Percentiles rank a stretch among this genome's conserved stretches.
These are phyloP conservation scores for Ophioninae sp. DNA, from an alignment of 2,888 invertebrate genomes.

Conservation along the genomic window DNA sequence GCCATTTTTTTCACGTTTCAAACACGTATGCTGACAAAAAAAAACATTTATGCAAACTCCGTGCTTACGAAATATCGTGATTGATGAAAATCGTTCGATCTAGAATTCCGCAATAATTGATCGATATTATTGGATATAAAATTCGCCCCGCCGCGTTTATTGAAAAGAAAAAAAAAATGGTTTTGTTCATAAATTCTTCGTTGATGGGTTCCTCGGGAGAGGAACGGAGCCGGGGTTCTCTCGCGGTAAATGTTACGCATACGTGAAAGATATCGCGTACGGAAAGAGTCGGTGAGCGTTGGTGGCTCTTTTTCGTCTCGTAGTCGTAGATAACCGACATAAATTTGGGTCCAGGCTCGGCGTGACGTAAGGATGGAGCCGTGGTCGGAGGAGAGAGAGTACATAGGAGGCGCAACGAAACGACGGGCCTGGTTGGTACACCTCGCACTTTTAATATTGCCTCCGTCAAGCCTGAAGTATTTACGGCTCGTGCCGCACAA, in stretches of 20 bases:
- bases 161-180: neutral
- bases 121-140: neutral
- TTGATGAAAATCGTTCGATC: too few species aligned
- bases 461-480: constrained; percentile 77
- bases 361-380: neutral
- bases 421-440: constrained; percentile 72
- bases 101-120: too few species aligned
- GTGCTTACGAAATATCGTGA: too few species aligned
- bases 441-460: constrained; percentile 78
- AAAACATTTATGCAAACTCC: too few species aligned
- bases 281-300: constrained; percentile 65
- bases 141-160: neutral
- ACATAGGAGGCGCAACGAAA: constrained; percentile 65
- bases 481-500: constrained; percentile 73
- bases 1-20: too few species aligned
- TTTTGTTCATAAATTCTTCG: neutral
- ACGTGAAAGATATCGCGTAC: neutral
- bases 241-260: neutral
- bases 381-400: constrained; percentile 19
- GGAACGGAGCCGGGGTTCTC: neutral
- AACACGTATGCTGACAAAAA: too few species aligned
- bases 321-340: constrained; percentile 73
- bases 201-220: neutral
- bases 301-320: constrained; percentile 45
- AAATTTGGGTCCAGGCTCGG: constrained; percentile 71